Base-by-base conservation (phyloP, 2,113 vertebrate genomes). In the Brachypteracias leptosomus region DNA sequence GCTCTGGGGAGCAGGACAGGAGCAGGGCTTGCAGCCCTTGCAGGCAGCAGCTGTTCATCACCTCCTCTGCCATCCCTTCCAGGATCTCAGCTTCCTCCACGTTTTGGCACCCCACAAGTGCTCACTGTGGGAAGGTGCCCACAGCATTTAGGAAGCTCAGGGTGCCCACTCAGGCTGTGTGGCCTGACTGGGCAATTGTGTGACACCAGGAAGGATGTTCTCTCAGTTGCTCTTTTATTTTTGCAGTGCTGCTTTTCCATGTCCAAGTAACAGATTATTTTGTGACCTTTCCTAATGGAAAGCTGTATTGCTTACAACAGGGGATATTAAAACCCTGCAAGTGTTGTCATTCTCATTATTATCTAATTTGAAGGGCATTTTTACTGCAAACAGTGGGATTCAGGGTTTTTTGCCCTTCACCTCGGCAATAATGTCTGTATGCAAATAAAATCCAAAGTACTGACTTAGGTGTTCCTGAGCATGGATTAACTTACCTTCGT, bases 31-130 rank as follows among this genome's bases (percentile, higher is more conserved):
- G 46, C 62, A 78, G 42, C 90, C 44, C 72, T 63, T 65, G 42
- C 73, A 86, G 72, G 79, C 2, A n/a, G 92, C 95, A 96, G 92
- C 93, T 97, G 96, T 95, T 71, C 22, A 84, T 94, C 90, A 88
- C 79, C 85, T 86, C 92, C 65, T 59, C 63, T 55, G 75, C 76
- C 80, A 72, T 78, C 59, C 68, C 83, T 81, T 93, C 78, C 90
- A 93, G 61, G 86, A 97, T 78, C 92, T 49, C 76, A 87, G 33
- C 85, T 95, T 93, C 88, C 89, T 95, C 70, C 94, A 89, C 63
- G 40, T 93, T 95, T 77, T 93, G 90, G 71, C 82, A 80, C 61
- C 51, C 75, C 47, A 2, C 55, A 57, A 0, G 38, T 62, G 6
- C 90, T 63, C 61, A 44, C 18, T 71, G 72, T 26, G 52, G 92